These are phyloP conservation scores for Steinernema khuongi DNA, from an alignment of 1,140 invertebrate species.

Conservation along the genomic window DNA sequence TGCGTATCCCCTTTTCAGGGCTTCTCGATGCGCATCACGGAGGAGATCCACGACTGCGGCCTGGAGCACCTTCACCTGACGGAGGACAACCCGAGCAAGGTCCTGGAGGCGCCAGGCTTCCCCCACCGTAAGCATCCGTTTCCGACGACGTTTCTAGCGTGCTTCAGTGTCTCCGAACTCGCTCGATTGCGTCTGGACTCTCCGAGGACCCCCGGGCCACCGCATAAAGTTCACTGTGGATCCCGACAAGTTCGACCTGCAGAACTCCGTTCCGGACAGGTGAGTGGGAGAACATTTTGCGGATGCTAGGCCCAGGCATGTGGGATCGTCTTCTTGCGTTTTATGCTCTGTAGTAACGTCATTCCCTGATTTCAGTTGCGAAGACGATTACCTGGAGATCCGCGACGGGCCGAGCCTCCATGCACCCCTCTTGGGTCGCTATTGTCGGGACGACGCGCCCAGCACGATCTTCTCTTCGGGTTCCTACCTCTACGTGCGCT, in stretches of 20 bases:
- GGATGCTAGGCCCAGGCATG: no score
- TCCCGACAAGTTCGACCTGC: constrained; percentile 38
- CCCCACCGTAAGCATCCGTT: constrained; percentile 35
- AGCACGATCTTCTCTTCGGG: constrained; percentile 51
- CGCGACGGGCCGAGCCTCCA: constrained; percentile 43
- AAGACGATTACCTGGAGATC: constrained; percentile 49
- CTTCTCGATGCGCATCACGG: constrained; percentile 43
- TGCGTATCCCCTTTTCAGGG: constrained; percentile 29
- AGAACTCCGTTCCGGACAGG: constrained; percentile 19
- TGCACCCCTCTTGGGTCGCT: constrained; percentile 46
- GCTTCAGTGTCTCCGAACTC: constrained; percentile 43
- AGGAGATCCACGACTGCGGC: constrained; percentile 46
- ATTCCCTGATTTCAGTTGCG: constrained; percentile 40
- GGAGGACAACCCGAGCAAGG: constrained; percentile 33
- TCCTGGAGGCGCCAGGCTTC: constrained; percentile 39
- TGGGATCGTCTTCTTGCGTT: no score
- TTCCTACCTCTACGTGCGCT: constrained; percentile 46
- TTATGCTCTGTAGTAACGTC: no score
- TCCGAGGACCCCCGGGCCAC: constrained; percentile 48
- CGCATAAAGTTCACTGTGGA: constrained; percentile 53
- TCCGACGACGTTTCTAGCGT: not conserved
- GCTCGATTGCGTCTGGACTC: constrained; percentile 46
- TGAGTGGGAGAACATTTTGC: no score
- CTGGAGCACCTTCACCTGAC: constrained; percentile 37
- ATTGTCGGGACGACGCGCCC: constrained; percentile 40